Evolutionary conservation across 2,797 vertebrate genomes (phyloP), one percentile per base, ranked within the genome.

Genomic region (Brotogeris chrysoptera): DNA sequence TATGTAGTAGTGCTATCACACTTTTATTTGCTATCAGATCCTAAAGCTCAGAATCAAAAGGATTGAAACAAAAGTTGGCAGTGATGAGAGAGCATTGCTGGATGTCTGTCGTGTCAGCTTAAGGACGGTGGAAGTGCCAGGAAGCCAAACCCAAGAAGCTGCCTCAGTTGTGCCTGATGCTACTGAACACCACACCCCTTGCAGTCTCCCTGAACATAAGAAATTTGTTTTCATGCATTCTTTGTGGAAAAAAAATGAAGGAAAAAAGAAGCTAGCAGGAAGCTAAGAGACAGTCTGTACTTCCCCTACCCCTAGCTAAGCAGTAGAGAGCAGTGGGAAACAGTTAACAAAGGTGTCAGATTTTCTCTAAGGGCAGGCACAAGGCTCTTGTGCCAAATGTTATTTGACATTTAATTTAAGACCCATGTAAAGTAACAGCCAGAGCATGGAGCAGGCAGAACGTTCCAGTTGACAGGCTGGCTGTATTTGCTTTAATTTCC

Each of bases 391-490:
- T 95, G 96, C 96, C 97, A 97, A 96, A 85, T n/a, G 14, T 49
- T 96, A 46, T 93, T 96, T 97, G 95, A 95, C 96, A 84, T 97
- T 97, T 96, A 96, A 94, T 97, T 96, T 97, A 88, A 96, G 94
- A 80, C 39, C 83, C 69, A 90, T 55, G 80, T 91, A 90, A 86
- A 93, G 81, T 79, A 96, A 91, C 92, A 95, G 92, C 91, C 85
- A 92, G 70, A 63, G 55, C 89, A 92, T 78, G 95, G 87, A 85
- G 76, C 74, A 88, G 83, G 65, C 78, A n/a, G 90, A 90, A 79
- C 0, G 18, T 95, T 97, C 85, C 84, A 87, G 52, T 38, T 95
- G 93, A 96, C 90, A 92, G 93, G 53, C 86, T 78, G 87, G 86
- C 92, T 93, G 91, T 95, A 20, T 95, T 95, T 92, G 86, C 94